A percentile compares a stretch with the other conserved stretches of the same genome.
Evolutionary conservation across 2,113 vertebrate species (phyloP).

Genomic region (Mustelus asterias): DNA sequence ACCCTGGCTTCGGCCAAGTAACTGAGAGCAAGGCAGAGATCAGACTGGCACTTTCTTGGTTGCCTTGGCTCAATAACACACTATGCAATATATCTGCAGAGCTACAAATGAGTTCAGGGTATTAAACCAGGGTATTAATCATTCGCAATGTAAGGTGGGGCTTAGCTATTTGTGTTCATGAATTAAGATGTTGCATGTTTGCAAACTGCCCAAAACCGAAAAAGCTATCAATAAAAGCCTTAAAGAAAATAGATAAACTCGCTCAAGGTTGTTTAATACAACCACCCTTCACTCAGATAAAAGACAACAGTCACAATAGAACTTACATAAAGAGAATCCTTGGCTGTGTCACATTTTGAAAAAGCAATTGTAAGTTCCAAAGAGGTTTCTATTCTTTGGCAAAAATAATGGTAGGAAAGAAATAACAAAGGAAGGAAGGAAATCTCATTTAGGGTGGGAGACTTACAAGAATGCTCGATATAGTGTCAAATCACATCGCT

Average conservation of each 20-base stretch:
- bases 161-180: neutral
- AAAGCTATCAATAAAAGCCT: neutral
- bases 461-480: neutral
- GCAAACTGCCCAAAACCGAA: neutral
- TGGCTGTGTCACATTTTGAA: neutral
- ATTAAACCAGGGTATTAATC: neutral
- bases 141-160: neutral
- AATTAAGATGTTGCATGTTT: neutral
- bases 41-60: neutral
- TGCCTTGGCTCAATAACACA: neutral
- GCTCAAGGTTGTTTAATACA: neutral
- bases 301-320: neutral
- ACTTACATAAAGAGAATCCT: neutral
- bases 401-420: constrained; percentile 18
- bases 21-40: neutral
- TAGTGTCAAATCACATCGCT: neutral
- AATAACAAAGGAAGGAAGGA: constrained; percentile 25
- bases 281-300: neutral
- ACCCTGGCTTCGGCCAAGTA: neutral
- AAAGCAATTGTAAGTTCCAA: neutral
- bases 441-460: neutral
- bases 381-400: neutral
- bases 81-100: neutral
- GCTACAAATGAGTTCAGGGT: neutral
- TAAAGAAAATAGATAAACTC: neutral